These are phyloP conservation scores for Cygnus olor DNA, from an alignment of 2,797 vertebrate genomes.

Conservation along the genomic window DNA sequence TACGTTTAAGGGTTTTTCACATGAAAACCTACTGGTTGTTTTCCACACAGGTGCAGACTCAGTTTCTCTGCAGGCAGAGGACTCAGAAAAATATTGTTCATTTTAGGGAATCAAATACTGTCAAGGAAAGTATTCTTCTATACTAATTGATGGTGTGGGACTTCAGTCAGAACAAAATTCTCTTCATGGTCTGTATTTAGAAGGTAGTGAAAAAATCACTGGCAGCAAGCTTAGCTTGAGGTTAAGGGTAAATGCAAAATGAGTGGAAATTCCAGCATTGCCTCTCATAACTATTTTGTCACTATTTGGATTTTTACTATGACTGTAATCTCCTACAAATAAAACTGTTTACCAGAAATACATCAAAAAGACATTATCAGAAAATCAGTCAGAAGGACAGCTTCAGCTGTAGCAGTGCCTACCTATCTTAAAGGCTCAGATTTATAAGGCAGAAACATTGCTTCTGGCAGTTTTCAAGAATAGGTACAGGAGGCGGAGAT, in stretches of 20 bases:
- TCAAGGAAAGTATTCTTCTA: neutral
- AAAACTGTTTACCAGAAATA: slow-evolving; percentile 8
- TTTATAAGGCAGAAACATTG: slow-evolving; percentile 37
- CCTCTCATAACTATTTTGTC: neutral
- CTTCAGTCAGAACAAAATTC: neutral
- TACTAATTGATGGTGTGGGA: neutral
- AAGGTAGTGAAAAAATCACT: neutral
- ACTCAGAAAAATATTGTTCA: neutral
- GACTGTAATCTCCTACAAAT: neutral
- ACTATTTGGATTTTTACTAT: neutral
- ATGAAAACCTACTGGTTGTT: neutral
- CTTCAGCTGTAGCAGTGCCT: neutral
- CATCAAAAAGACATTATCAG: slow-evolving; percentile 12
- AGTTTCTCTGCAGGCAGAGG: neutral
- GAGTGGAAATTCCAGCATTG: neutral
- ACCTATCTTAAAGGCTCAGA: slow-evolving; percentile 2
- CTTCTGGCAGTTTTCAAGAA: slow-evolving; percentile 58
- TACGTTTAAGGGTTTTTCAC: neutral
- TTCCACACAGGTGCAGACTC: neutral
- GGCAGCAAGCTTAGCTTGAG: neutral
- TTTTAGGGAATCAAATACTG: neutral
- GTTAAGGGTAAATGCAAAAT: neutral
- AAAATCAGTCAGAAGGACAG: neutral
- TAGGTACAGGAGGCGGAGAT: neutral
- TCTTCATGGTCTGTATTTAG: neutral